Evolutionary conservation across 2,888 invertebrate species (phyloP).

Genomic region (Drosophila picticornis): DNA sequence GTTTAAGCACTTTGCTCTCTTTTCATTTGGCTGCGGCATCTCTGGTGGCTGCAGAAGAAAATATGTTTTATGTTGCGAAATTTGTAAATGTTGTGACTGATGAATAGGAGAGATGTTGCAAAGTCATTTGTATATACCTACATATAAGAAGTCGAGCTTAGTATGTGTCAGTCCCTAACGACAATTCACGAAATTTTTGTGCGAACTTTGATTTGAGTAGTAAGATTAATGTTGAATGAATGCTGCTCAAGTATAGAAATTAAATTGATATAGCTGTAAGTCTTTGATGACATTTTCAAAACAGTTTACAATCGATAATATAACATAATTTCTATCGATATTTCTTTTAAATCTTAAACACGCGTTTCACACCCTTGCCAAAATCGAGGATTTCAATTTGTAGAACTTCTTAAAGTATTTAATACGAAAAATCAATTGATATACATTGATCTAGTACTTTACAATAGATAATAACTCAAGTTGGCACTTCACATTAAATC

Average conservation of each 20-base stretch:
- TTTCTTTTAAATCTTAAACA: neutral
- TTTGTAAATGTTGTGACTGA: slow-evolving; percentile 77
- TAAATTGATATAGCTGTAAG: neutral
- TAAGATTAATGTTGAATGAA: neutral
- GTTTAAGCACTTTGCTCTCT: slow-evolving; percentile 69
- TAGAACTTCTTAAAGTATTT: neutral
- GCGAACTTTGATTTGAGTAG: slow-evolving; percentile 1
- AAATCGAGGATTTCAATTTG: neutral
- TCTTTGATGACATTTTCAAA: neutral
- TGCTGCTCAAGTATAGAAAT: neutral
- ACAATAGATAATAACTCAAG: slow-evolving; percentile 49
- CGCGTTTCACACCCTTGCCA: no score
- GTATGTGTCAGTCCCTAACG: slow-evolving; percentile 15
- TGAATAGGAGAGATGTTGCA: slow-evolving; percentile 44
- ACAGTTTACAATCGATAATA: neutral
- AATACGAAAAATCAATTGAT: slow-evolving; percentile 8
- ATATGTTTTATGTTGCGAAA: slow-evolving; percentile 76
- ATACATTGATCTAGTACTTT: slow-evolving; percentile 15
- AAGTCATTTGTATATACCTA: slow-evolving; percentile 12
- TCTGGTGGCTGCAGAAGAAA: slow-evolving; percentile 50
- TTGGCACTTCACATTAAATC: slow-evolving; percentile 35
- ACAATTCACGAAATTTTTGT: slow-evolving; percentile 2
- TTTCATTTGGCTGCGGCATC: slow-evolving; percentile 22
- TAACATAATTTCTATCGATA: neutral
- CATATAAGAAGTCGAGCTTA: slow-evolving; percentile 1